Evolutionary conservation across 2,888 invertebrate species (phyloP).

Genomic region (Trypoxylon attenuatum): DNA sequence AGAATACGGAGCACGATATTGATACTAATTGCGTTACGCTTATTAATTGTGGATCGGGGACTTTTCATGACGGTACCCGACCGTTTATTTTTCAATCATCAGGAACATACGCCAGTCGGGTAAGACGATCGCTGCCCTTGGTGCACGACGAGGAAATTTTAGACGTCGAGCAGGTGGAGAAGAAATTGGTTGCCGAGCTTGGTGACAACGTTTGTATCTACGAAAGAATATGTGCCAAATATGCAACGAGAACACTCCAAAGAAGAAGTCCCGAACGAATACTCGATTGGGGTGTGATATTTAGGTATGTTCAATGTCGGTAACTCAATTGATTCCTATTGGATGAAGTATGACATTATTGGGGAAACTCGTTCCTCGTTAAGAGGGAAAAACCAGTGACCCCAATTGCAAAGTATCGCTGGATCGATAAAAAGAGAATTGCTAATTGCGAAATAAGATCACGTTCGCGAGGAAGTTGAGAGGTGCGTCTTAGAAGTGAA

Average conservation of each 20-base stretch:
- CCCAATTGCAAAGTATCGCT: background rate
- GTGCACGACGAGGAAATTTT: slow-evolving; percentile 76
- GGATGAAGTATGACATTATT: no score
- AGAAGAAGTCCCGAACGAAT: slow-evolving; percentile 75
- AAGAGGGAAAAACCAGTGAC: no score
- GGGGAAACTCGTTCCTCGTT: background rate
- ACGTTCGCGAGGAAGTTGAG: background rate
- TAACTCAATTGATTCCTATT: no score
- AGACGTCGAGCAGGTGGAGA: slow-evolving; percentile 85
- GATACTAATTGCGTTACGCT: no score
- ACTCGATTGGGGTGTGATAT: slow-evolving; percentile 85
- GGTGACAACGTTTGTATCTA: slow-evolving; percentile 87
- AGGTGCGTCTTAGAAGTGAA: slow-evolving; percentile 1
- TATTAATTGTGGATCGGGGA: no score
- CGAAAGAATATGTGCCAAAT: slow-evolving; percentile 85
- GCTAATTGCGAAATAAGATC: background rate
- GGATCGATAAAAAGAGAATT: background rate
- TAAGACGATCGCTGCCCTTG: slow-evolving; percentile 76
- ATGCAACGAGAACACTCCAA: slow-evolving; percentile 76
- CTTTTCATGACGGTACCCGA: no score
- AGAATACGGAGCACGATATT: no score
- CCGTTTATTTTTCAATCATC: no score
- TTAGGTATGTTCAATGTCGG: slow-evolving; percentile 87
- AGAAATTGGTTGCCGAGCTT: slow-evolving; percentile 84
- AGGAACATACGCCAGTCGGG: slow-evolving; percentile 83